phyloP scores from a whole-genome alignment of 2,113 vertebrate genomes.

The Ctenodactylus gundi region DNA sequence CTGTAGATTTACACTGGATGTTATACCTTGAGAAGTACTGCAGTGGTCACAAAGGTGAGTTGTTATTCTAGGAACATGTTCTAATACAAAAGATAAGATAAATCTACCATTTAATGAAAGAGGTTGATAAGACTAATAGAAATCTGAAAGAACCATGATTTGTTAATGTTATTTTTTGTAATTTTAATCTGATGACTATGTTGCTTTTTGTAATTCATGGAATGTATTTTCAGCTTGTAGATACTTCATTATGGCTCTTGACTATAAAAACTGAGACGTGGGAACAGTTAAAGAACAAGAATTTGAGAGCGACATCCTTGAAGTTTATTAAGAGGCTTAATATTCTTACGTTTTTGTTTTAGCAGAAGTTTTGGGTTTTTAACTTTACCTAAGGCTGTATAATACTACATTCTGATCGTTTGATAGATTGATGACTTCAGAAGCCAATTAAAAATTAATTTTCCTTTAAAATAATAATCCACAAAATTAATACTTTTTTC shows the following conservation, averaged over 20 bases:
- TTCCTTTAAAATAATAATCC: slow-evolving; percentile 60
- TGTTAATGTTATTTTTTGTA: background rate
- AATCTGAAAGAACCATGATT: background rate
- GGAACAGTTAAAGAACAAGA: background rate
- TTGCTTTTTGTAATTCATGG: background rate
- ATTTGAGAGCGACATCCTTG: background rate
- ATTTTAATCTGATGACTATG: slow-evolving; percentile 26
- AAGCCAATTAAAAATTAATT: slow-evolving; percentile 29
- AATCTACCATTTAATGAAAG: background rate
- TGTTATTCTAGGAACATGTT: background rate
- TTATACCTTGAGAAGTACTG: background rate
- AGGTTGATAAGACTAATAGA: background rate
- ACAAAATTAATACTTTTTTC: slow-evolving; percentile 37
- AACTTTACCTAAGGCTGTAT: background rate
- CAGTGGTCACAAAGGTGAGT: background rate
- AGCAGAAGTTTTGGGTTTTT: slow-evolving; percentile 24
- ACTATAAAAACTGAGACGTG: background rate
- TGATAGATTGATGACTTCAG: slow-evolving; percentile 24
- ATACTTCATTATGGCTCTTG: background rate
- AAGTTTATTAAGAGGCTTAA: background rate
- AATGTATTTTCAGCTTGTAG: background rate
- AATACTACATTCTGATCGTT: background rate
- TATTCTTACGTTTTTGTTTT: background rate
- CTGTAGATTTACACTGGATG: background rate
- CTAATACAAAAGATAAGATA: background rate